phyloP scores from a whole-genome alignment of 2,113 vertebrate genomes.

The Rhynchopsitta pachyrhyncha region DNA sequence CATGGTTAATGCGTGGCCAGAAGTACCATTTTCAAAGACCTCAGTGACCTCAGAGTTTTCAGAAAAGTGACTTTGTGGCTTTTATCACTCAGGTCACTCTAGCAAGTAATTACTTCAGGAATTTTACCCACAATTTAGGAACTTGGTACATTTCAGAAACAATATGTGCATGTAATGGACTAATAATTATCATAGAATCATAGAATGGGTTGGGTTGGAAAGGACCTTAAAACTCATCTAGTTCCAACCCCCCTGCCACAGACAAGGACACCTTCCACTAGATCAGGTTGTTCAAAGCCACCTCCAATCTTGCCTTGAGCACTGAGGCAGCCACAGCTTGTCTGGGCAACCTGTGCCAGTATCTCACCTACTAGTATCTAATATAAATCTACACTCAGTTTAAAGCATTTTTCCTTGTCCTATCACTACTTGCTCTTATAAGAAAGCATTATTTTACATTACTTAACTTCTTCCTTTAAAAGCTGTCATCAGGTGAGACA shows the following conservation, averaged over 20 bases:
- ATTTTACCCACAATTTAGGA: not conserved
- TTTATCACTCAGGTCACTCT: not conserved
- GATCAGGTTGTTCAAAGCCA: not conserved
- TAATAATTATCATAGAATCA: not conserved
- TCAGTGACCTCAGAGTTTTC: not conserved
- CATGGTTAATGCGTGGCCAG: not conserved
- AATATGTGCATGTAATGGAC: not conserved
- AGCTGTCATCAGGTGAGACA: not conserved
- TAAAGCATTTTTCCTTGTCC: not conserved
- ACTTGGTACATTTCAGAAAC: not conserved
- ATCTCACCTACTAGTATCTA: not conserved
- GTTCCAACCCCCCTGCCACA: not conserved
- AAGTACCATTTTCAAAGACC: not conserved
- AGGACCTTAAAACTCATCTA: not conserved
- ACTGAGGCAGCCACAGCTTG: not conserved
- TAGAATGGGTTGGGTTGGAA: not conserved
- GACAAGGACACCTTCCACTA: not conserved
- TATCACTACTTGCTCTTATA: not conserved
- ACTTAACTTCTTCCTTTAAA: not conserved
- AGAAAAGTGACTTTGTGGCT: not conserved
- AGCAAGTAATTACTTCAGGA: not conserved
- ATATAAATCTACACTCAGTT: not conserved
- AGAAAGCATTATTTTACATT: not conserved
- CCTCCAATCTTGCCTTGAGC: not conserved
- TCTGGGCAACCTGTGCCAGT: not conserved